Evolutionary conservation across 1,140 invertebrate genomes (phyloP), one percentile per base, ranked within the genome.

Genomic region (Apocrypta bakeri): DNA sequence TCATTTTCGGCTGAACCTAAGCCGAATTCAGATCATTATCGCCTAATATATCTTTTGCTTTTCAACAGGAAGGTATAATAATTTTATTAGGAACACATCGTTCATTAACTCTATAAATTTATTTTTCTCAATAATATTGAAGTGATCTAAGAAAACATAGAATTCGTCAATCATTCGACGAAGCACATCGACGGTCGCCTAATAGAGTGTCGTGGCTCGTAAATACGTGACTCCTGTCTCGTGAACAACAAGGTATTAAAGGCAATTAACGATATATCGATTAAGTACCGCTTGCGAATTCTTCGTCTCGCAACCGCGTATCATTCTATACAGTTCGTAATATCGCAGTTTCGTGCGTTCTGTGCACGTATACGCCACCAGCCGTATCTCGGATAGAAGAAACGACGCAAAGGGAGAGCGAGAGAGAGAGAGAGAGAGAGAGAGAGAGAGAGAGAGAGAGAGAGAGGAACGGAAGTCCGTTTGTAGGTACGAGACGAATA

Each of bases 401-500:
- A 2, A 64, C n/a, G 24, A 11, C 24, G 17, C 48, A 56, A 6
- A 17, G 21, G 21, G 17, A 56, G 7, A 7, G 21, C n/a, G 21
- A 21, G n/a, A 21, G 21, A n/a, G 33, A 56, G 48, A 12, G 2
- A 42, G 40, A 68, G 66, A 68, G n/a, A 64, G 7, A 37, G 33
- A 72, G 9, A 74, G 42, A 61, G 33, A 56, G 48, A 12, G 1
- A 48, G 42, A 69, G 66, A 69, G 12, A 66, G 11, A 42, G 37
- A 73, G n/a, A 74, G 42, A 61, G 42, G n/a, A 42, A 42, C 78
- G 78, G 68, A 72, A 71, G 66, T 71, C 66, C 66, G 74, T 12
- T 9, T 9, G 21, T 1, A 25, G 31, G n/a, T 37, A 61, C 78
- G 42, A 25, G 78, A 33, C 27, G 78, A 56, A 79, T 79, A 79